A percentile compares a stretch with the other conserved stretches of the same genome.
These are phyloP conservation scores for Platyrinchus mystaceus DNA, from an alignment of 2,797 vertebrate genomes.

Conservation along the genomic window DNA sequence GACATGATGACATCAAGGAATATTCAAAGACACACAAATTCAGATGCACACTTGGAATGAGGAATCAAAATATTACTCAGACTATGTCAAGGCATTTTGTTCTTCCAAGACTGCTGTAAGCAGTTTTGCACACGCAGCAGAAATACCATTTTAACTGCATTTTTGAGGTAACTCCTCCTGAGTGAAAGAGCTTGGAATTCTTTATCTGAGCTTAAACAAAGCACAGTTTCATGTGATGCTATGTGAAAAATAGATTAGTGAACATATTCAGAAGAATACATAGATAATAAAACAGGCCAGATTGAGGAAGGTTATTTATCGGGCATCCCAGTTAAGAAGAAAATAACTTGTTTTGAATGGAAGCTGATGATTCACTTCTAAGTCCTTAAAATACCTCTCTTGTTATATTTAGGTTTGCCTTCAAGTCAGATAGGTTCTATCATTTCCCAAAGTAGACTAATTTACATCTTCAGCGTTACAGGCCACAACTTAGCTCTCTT, in stretches of 20 bases:
- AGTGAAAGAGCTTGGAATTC: not conserved
- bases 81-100: not conserved
- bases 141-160: not conserved
- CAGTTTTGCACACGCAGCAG: not conserved
- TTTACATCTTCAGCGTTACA: slow-evolving; percentile 9
- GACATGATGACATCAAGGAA: not conserved
- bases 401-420: slow-evolving; percentile 48
- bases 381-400: not conserved
- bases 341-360: slow-evolving; percentile 12
- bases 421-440: slow-evolving; percentile 12
- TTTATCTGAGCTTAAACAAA: not conserved
- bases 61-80: not conserved
- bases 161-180: not conserved
- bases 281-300: not conserved
- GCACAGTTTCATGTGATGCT: not conserved
- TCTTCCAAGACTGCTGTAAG: not conserved
- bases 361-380: slow-evolving; percentile 52
- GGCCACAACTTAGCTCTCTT: not conserved
- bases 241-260: not conserved
- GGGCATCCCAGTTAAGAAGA: slow-evolving; percentile 4
- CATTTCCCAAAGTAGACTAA: slow-evolving; percentile 11
- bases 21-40: not conserved
- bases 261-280: not conserved
- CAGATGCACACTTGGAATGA: not conserved
- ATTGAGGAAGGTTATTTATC: slow-evolving; percentile 36